Evolutionary conservation across 2,113 vertebrate species (phyloP).

Genomic region (Corythornis vintsioides): DNA sequence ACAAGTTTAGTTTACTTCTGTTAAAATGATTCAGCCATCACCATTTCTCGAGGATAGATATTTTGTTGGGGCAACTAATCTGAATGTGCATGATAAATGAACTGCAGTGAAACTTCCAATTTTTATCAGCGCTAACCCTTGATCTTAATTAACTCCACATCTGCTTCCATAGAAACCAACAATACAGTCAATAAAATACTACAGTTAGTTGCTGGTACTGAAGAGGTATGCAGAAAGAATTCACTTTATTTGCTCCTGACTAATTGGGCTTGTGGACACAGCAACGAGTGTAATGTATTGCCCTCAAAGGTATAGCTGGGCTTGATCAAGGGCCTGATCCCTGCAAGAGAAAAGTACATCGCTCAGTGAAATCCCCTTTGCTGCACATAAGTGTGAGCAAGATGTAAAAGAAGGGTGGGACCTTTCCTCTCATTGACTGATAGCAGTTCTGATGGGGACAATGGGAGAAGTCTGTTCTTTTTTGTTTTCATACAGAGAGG

Average conservation of each 20-base stretch:
- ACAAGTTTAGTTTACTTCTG: conserved; percentile 65
- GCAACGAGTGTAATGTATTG: neutral
- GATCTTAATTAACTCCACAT: conserved; percentile 77
- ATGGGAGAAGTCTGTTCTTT: neutral
- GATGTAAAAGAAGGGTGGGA: neutral
- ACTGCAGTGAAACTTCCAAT: conserved; percentile 67
- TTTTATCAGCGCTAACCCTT: conserved; percentile 68
- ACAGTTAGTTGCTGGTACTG: neutral
- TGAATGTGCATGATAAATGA: conserved; percentile 74
- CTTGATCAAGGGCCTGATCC: neutral
- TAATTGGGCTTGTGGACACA: neutral
- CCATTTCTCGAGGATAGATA: conserved; percentile 35
- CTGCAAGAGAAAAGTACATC: neutral
- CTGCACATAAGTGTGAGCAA: neutral
- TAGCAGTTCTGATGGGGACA: neutral
- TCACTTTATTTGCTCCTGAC: neutral
- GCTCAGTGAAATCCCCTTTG: neutral
- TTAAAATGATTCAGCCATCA: conserved; percentile 55
- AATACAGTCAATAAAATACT: conserved; percentile 68
- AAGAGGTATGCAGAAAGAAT: conserved; percentile 12
- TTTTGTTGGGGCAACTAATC: conserved; percentile 69
- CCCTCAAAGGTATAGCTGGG: neutral
- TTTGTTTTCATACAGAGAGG: neutral
- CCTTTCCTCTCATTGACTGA: neutral
- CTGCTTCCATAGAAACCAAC: conserved; percentile 71